Evolutionary conservation across 2,797 vertebrate species (phyloP), one percentile per base, ranked within the genome.

Genomic region (Anguilla obscura): DNA sequence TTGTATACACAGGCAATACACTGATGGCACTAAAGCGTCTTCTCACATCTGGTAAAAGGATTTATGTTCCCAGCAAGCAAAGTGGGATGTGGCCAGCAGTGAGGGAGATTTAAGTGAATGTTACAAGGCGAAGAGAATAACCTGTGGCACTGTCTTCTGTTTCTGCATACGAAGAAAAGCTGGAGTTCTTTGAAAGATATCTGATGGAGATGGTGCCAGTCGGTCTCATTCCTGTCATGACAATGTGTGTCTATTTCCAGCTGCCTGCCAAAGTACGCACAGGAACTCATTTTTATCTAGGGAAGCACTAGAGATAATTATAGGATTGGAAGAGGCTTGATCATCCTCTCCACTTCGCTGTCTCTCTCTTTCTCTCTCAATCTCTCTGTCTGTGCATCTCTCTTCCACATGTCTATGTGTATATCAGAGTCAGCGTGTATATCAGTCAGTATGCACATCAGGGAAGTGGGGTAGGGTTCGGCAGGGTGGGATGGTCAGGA

Each of bases 251-350:
- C 90, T 90, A 87, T 88, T 84, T 54, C n/a, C 27, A 45, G 0
- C 0, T 58, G 12, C n/a, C 85, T 92, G 91, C 93, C 92, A 91
- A 89, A 90, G 90, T 88, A 88, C 89, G 89, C 87, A 92, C 90
- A 87, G 86, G 89, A 88, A 87, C 16, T 1, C 0, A 36, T 88
- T 93, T 52, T 91, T 90, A 86, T 93, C 91, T 91, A 86, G 85
- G 90, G 87, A 33, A 1, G 69, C 54, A 86, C 88, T 92, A 87
- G 27, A 0, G 14, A 92, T 92, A 89, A 91, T 89, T 88, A 91
- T 90, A 90, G 92, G 52, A 87, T 27, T 1, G 52, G 79, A 14
- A 21, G 60, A 86, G 12, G 85, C 58, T 86, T 52, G 36, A 71
- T 48, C 79, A 82, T n/a, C 79, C 40, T 82, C 79, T 48, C 40